Evolutionary conservation across 2,888 invertebrate species (phyloP).

Genomic region (Lepidonotus clava): DNA sequence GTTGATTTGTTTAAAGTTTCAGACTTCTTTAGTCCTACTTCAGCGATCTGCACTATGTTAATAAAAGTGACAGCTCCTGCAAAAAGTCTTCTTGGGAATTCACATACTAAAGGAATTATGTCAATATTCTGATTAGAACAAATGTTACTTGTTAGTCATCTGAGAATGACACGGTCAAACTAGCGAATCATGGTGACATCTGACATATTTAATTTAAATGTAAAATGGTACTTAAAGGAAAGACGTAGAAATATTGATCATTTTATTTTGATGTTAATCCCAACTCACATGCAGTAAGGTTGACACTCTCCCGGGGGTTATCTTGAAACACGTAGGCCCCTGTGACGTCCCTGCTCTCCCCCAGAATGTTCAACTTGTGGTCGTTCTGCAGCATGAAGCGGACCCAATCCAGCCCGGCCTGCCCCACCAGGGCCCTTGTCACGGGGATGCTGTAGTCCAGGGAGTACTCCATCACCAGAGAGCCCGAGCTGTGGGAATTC

Average conservation of each 20-base stretch:
- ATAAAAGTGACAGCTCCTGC: too few species aligned
- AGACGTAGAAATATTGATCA: not conserved
- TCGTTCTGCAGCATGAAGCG: not conserved
- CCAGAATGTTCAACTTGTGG: not conserved
- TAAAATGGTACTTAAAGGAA: not conserved
- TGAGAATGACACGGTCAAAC: too few species aligned
- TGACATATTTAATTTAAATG: too few species aligned
- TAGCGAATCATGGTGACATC: too few species aligned
- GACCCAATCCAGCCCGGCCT: not conserved
- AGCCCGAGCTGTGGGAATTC: not conserved
- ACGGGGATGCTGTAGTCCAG: not conserved
- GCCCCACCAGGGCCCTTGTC: not conserved
- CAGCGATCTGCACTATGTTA: too few species aligned
- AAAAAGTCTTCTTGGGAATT: too few species aligned
- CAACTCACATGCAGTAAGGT: not conserved
- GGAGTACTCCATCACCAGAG: not conserved
- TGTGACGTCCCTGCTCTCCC: not conserved
- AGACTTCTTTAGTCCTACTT: too few species aligned
- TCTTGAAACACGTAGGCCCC: slow-evolving; percentile 16
- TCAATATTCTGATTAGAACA: not conserved
- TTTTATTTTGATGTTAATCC: not conserved
- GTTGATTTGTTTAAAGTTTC: too few species aligned
- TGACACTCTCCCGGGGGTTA: not conserved
- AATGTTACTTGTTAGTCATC: not conserved
- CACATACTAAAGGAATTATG: not conserved